Conservation (phyloP, 2,797 vertebrate genomes). For the Astyanax mexicanus region DNA sequence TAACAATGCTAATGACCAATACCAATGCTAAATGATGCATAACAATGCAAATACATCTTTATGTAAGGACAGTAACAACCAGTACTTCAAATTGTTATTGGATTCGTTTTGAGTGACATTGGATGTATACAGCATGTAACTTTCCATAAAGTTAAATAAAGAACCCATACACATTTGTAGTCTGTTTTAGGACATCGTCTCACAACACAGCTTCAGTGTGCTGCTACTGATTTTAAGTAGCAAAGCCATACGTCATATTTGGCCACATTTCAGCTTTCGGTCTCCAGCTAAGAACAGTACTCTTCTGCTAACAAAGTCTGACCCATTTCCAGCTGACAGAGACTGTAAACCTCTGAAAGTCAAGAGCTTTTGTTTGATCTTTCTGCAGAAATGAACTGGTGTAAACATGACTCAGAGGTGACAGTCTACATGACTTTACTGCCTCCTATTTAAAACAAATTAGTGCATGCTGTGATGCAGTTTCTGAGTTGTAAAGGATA, state of each 20-base stretch:
- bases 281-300: neutral
- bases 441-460: constrained; percentile 68
- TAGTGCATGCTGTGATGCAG: constrained; percentile 55
- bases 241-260: constrained; percentile 4
- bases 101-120: too few species aligned
- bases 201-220: neutral
- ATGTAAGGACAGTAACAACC: too few species aligned
- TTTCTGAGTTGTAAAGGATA: constrained; percentile 10
- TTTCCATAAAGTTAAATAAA: too few species aligned
- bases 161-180: too few species aligned
- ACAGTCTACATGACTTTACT: constrained; percentile 68
- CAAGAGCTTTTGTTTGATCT: constrained; percentile 5
- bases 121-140: too few species aligned
- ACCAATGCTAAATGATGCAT: too few species aligned
- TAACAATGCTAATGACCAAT: too few species aligned
- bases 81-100: too few species aligned
- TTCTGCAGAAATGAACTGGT: neutral
- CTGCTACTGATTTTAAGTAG: neutral
- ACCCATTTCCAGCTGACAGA: constrained; percentile 22
- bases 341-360: neutral
- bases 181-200: neutral
- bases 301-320: constrained; percentile 19
- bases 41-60: too few species aligned
- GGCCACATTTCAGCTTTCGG: neutral
- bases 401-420: constrained; percentile 63